phyloP scores from a whole-genome alignment of 2,888 invertebrate species.

The Lathronympha strigana region DNA sequence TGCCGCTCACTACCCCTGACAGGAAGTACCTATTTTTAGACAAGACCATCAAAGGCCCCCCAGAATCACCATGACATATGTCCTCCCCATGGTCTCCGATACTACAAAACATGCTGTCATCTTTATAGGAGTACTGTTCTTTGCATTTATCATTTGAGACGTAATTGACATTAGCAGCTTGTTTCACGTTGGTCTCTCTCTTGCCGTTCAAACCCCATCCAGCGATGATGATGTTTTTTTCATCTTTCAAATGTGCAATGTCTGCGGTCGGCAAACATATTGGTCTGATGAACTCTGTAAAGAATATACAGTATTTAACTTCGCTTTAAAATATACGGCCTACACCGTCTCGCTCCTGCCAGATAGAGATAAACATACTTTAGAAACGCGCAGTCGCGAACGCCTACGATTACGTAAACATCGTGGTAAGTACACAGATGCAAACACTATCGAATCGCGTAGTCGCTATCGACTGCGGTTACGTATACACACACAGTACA shows the following conservation, averaged over 20 bases:
- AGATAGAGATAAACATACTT: no score
- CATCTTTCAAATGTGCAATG: not conserved
- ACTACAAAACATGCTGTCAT: slow-evolving; percentile 25
- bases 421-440: no score
- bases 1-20: slow-evolving; percentile 32
- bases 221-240: slow-evolving; percentile 22
- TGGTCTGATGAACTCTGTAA: slow-evolving; percentile 24
- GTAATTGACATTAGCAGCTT: slow-evolving; percentile 21
- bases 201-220: slow-evolving; percentile 33
- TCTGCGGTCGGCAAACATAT: slow-evolving; percentile 29
- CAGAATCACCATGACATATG: slow-evolving; percentile 32
- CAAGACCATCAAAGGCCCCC: slow-evolving; percentile 28
- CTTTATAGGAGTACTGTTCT: slow-evolving; percentile 26
- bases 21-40: slow-evolving; percentile 7
- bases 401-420: no score
- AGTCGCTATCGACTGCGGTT: no score
- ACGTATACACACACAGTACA: no score
- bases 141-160: slow-evolving; percentile 20
- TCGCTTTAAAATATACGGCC: no score
- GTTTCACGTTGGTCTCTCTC: slow-evolving; percentile 22
- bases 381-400: no score
- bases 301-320: not conserved
- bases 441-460: no score
- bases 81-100: slow-evolving; percentile 30
- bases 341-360: no score